Conservation (phyloP, 2,888 invertebrate genomes). For the Deroplatys truncata region DNA sequence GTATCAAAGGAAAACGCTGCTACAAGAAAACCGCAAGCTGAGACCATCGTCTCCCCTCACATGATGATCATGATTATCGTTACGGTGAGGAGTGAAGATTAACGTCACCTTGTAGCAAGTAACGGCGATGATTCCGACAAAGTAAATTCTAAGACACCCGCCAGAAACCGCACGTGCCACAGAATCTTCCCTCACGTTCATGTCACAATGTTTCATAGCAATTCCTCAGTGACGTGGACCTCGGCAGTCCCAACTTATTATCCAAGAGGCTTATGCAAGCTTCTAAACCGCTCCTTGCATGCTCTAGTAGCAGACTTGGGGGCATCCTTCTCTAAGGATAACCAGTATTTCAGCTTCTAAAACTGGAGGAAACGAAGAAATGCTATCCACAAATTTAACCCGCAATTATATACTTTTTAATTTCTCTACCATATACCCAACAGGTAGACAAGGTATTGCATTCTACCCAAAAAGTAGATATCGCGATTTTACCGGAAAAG, state of each 20-base stretch:
- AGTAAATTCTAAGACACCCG: neutral
- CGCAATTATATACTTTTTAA: too few relatives aligned
- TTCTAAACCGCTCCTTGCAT: too few relatives aligned
- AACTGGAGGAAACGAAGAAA: too few relatives aligned
- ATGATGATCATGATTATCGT: neutral
- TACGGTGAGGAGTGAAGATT: slow-evolving; percentile 3
- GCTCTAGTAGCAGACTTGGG: too few relatives aligned
- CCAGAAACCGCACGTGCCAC: neutral
- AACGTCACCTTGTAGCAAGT: slow-evolving; percentile 2
- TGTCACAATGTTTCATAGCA: neutral
- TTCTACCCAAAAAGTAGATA: too few relatives aligned
- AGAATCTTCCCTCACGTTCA: neutral
- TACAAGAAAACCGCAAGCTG: slow-evolving; percentile 14
- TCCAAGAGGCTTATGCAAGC: neutral
- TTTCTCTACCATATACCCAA: too few relatives aligned
- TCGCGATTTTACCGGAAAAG: too few relatives aligned
- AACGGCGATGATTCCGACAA: slow-evolving; percentile 6
- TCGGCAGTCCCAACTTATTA: neutral
- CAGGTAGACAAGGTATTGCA: too few relatives aligned
- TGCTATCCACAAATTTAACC: too few relatives aligned
- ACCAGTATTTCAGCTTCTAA: too few relatives aligned
- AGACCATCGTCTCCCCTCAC: neutral
- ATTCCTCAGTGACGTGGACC: neutral
- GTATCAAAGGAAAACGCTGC: neutral
- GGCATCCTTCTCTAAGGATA: too few relatives aligned